Evolutionary conservation across 2,888 invertebrate species (phyloP), one percentile per base, ranked within the genome.

Genomic region (Platycheirus rosarum): DNA sequence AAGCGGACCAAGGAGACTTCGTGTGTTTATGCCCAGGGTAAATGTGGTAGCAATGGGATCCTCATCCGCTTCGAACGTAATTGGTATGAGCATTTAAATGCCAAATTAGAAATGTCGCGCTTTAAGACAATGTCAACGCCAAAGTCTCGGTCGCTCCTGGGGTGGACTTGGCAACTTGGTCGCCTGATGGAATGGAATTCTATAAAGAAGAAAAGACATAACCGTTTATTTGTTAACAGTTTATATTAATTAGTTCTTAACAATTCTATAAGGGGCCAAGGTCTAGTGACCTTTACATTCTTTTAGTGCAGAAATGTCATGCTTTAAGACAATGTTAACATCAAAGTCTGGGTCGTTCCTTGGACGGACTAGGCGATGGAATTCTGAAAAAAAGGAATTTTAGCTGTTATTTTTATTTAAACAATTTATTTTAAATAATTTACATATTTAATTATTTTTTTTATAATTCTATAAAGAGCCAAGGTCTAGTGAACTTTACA

Each of bases 51-150:
- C 79, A 75, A 75, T 80, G 70, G 80, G 70, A 75, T 63, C 35
- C 71, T 76, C 80, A 76, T 82, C 68, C 68, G 82, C 73, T 73
- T 68, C 63, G 55, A 82, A 84, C 84, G 82, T 86, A 85, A 85
- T 85, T 85, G 86, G 85, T 84, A 78, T 84, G 74, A 85, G 84
- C 84, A 85, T 86, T 85, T 85, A 85, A 85, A 85, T 85, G 85
- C 86, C 85, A 86, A 86, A 86, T 86, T 86, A 86, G 86, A 86
- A 85, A 85, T 85, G 85, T 85, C 85, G 85, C 85, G 86, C 85
- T 86, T 85, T 76, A 85, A 86, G 85, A 86, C 85, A 84, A 85
- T 85, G 85, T 86, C 86, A 85, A 85, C 85, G 84, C 85, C 85
- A 84, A 80, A 85, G 74, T 53, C 69, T 63, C 18, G 49, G 60